These are phyloP conservation scores for Anguilla marmorata DNA, from an alignment of 2,797 vertebrate genomes.

Conservation along the genomic window DNA sequence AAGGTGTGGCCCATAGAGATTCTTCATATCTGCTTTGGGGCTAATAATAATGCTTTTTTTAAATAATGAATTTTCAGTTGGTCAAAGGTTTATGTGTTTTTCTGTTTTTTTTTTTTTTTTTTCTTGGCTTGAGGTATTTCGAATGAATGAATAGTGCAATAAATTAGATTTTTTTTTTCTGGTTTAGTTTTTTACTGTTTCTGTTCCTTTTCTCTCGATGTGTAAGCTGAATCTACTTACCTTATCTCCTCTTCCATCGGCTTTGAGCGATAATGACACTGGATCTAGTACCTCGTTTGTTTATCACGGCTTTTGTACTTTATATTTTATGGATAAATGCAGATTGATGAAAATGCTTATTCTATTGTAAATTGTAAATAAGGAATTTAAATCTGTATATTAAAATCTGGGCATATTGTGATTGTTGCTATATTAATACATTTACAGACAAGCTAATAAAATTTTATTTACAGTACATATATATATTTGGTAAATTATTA, in stretches of 20 bases:
- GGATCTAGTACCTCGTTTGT: conserved; percentile 78
- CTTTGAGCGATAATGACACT: conserved; percentile 68
- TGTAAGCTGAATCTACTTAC: conserved; percentile 64
- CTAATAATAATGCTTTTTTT: conserved; percentile 51
- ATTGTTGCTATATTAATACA: conserved; percentile 79
- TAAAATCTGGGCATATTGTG: conserved; percentile 72
- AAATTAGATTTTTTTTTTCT: conserved; percentile 73
- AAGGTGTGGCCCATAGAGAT: conserved; percentile 43
- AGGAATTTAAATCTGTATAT: conserved; percentile 74
- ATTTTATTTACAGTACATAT: conserved; percentile 85
- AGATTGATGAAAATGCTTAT: conserved; percentile 61
- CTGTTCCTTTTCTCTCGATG: conserved; percentile 64
- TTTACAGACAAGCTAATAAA: conserved; percentile 86
- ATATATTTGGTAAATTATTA: conserved; percentile 28
- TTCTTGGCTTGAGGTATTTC: conserved; percentile 52
- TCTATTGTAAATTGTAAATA: conserved; percentile 92
- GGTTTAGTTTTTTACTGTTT: conserved; percentile 62
- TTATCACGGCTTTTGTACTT: conserved; percentile 85
- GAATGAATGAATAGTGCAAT: conserved; percentile 87
- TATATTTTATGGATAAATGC: conserved; percentile 78
- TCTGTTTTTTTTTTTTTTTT: conserved; percentile 54
- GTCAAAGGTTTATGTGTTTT: conserved; percentile 9
- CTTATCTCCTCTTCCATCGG: conserved; percentile 66
- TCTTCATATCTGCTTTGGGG: conserved; percentile 45
- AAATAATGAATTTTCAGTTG: conserved; percentile 48